A percentile compares a stretch with the other conserved stretches of the same genome.
phyloP scores from a whole-genome alignment of 2,888 invertebrate species.

The Microctonus hyperodae region DNA sequence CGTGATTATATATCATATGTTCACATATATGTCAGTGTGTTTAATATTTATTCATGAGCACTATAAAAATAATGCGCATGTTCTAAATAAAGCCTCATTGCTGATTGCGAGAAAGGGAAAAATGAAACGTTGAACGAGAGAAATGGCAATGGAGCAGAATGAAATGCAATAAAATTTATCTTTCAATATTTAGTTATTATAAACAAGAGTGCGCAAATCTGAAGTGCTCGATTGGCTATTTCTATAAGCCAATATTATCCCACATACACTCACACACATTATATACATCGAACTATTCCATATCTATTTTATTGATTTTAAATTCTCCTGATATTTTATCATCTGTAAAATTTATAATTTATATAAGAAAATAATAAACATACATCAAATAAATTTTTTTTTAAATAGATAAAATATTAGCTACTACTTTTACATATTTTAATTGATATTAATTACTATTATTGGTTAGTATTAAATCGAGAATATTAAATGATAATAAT shows the following conservation, averaged over 20 bases:
- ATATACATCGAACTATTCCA: neutral
- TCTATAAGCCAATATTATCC: neutral
- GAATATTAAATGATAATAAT: too few species aligned
- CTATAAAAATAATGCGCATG: conserved; percentile 16
- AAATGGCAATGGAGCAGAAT: conserved; percentile 42
- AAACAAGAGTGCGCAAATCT: conserved; percentile 5
- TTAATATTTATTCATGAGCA: neutral
- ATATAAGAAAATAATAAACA: too few species aligned
- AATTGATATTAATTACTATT: too few species aligned
- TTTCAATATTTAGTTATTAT: conserved; percentile 9
- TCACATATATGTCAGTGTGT: neutral
- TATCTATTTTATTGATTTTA: conserved; percentile 4
- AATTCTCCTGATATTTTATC: conserved; percentile 10
- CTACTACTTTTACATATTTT: too few species aligned
- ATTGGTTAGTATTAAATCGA: too few species aligned
- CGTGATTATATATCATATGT: too few species aligned
- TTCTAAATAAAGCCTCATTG: conserved; percentile 50
- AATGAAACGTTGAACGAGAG: neutral
- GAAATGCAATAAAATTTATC: conserved; percentile 51
- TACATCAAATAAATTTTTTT: too few species aligned
- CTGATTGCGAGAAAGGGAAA: conserved; percentile 27
- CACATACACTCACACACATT: neutral
- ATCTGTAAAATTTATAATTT: neutral
- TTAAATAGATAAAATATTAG: too few species aligned
- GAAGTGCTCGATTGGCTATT: conserved; percentile 14